Evolutionary conservation across 2,888 invertebrate genomes (phyloP), one percentile per base, ranked within the genome.

Genomic region (Dendrolimus pini): DNA sequence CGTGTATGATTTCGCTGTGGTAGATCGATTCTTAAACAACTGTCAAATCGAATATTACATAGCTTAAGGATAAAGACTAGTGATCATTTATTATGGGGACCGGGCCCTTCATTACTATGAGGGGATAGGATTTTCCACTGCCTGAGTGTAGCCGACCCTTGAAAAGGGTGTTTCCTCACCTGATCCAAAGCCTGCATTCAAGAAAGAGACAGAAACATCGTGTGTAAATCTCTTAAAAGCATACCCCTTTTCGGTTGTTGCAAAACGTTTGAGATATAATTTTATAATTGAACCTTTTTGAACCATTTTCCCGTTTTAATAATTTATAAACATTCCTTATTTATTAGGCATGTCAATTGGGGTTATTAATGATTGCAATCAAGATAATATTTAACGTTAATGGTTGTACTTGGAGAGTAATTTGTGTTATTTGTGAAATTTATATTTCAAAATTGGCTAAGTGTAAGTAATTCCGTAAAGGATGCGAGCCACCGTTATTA

Each of bases 221-320:
- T 72, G 75, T 75, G 72, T 75, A 72, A 73, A 76, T 69, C 77
- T 74, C 74, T 74, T 80, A 78, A 83, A 81, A 82, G 79, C 80
- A 74, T 64, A 80, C 82, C 85, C 84, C 47, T 80, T 84, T 82
- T 75, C 71, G 73, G 73, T 72, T 72, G 77, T 78, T 76, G 70
- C 78, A 80, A 86, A 88, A 78, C 85, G 80, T 85, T 88, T 84
- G 80, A 80, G 77, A 78, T 79, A 69, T 85, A 86, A 88, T 87
- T 87, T 82, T 78, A 83, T 89, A 89, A 89, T 84, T 86, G 79
- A 85, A 84, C 87, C 87, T 86, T 89, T 88, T 87, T 77, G 77
- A 75, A 72, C 78, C 84, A 85, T 89, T 89, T 89, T 85, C 83
- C 71, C 68, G 75, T 71, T 83, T 89, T 79, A 86, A 89, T 82